Conservation (phyloP, 2,888 invertebrate genomes). For the Tiliacea aurago region DNA sequence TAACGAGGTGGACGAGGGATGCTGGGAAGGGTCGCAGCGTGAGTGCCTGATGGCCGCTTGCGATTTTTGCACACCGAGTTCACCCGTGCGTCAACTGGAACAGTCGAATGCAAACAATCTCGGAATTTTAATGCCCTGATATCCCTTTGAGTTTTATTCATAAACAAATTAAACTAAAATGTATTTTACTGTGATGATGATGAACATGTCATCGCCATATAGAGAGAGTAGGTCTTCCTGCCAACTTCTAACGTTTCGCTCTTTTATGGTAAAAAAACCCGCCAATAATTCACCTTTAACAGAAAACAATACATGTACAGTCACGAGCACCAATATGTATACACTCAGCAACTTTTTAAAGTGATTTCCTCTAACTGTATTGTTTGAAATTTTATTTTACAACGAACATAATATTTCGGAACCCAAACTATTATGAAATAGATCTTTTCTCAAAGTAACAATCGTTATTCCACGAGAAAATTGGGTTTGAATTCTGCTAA, state of each 20-base stretch:
- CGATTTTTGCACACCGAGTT: slow-evolving; percentile 63
- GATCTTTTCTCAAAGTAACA: too few relatives aligned
- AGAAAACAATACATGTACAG: slow-evolving; percentile 28
- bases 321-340: too few relatives aligned
- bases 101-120: slow-evolving; percentile 61
- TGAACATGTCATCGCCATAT: not conserved
- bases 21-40: slow-evolving; percentile 58
- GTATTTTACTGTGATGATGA: slow-evolving; percentile 4
- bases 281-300: not conserved
- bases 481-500: too few relatives aligned
- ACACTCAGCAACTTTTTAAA: too few relatives aligned
- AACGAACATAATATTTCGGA: too few relatives aligned
- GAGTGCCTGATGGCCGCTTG: slow-evolving; percentile 53
- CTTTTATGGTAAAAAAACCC: not conserved
- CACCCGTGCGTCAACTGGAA: slow-evolving; percentile 55
- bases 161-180: slow-evolving; percentile 38
- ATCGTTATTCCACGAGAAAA: too few relatives aligned
- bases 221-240: not conserved
- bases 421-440: too few relatives aligned
- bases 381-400: too few relatives aligned
- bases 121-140: slow-evolving; percentile 48
- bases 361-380: too few relatives aligned
- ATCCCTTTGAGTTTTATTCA: slow-evolving; percentile 46
- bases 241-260: too few relatives aligned
- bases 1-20: slow-evolving; percentile 69